Conservation (phyloP, 2,888 invertebrate genomes). For the Cosmorhoe ocellata region DNA sequence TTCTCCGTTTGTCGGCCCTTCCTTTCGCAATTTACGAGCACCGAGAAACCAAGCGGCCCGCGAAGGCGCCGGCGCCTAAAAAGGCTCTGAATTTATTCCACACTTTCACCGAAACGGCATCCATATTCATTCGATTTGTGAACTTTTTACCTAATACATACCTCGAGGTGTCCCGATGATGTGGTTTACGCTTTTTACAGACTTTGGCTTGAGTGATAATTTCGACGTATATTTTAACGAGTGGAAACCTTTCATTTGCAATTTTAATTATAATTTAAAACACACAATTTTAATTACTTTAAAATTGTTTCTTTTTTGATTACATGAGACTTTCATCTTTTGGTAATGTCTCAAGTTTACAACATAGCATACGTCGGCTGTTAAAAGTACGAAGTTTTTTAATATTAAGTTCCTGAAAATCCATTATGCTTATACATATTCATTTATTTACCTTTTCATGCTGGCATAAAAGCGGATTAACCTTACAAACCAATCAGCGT, state of each 20-base stretch:
- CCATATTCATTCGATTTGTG: slow-evolving; percentile 46
- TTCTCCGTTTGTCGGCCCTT: slow-evolving; percentile 71
- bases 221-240: slow-evolving; percentile 13
- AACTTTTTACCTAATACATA: slow-evolving; percentile 39
- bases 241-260: slow-evolving; percentile 10
- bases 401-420: no score
- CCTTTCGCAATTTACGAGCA: slow-evolving; percentile 73
- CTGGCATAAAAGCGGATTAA: no score
- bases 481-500: slow-evolving; percentile 38
- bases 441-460: no score
- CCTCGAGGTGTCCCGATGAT: slow-evolving; percentile 34
- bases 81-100: slow-evolving; percentile 48
- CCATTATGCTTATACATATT: no score
- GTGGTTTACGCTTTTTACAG: slow-evolving; percentile 30
- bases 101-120: slow-evolving; percentile 49
- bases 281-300: no score
- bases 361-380: no score
- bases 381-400: no score
- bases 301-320: no score
- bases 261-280: slow-evolving; percentile 1
- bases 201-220: slow-evolving; percentile 4
- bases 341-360: no score
- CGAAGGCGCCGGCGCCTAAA: slow-evolving; percentile 56
- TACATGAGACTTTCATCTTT: no score
- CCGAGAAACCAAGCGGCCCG: slow-evolving; percentile 46